Evolutionary conservation across 2,113 vertebrate genomes (phyloP).

Genomic region (Aegypius monachus): DNA sequence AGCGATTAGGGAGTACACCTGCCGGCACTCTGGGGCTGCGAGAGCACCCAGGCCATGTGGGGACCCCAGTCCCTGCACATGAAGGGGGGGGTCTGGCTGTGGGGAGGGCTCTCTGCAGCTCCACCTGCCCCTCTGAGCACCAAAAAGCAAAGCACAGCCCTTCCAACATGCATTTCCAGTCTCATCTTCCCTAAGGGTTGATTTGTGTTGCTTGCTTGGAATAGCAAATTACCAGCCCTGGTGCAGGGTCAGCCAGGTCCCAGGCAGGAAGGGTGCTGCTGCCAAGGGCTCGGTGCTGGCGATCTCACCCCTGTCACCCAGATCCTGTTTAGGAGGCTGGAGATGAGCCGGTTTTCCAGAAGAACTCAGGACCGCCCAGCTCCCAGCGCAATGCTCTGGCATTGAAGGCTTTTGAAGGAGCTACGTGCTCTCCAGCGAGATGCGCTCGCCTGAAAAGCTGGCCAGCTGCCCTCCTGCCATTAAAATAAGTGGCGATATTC

Average conservation of each 20-base stretch:
- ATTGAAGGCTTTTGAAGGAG: not conserved
- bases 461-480: not conserved
- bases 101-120: not conserved
- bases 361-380: not conserved
- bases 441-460: not conserved
- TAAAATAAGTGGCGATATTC: not conserved
- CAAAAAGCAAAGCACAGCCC: not conserved
- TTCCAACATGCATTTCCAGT: not conserved
- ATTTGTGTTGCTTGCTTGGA: not conserved
- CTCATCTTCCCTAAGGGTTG: not conserved
- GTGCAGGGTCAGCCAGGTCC: not conserved
- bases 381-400: fast-evolving
- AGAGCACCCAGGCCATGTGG: not conserved
- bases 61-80: not conserved
- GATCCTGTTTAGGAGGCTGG: not conserved
- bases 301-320: not conserved
- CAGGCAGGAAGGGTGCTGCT: fast-evolving
- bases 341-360: not conserved
- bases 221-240: not conserved
- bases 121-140: not conserved
- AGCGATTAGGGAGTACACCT: not conserved
- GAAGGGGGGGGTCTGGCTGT: fast-evolving
- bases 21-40: fast-evolving
- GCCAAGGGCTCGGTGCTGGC: not conserved
- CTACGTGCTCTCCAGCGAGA: not conserved